Conservation (phyloP, 2,113 vertebrate species). For the Brachirus orientalis region DNA sequence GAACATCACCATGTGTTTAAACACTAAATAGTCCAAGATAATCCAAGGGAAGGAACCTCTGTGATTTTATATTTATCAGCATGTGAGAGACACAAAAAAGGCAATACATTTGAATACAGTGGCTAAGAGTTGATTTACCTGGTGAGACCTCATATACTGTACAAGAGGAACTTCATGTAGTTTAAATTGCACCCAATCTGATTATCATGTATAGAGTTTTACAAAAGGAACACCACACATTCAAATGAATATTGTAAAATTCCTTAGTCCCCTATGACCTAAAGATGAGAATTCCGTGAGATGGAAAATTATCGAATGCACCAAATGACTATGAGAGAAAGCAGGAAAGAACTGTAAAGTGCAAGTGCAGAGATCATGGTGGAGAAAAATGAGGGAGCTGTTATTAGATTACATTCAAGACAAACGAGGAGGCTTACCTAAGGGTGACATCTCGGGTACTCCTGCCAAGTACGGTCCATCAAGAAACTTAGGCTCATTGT, state of each 20-base stretch:
- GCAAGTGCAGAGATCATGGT: background rate
- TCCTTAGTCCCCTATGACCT: conserved; percentile 35
- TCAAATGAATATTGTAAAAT: conserved; percentile 56
- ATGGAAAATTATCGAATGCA: conserved; percentile 67
- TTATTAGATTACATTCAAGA: conserved; percentile 10
- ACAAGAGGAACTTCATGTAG: background rate
- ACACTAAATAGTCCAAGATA: background rate
- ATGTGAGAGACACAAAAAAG: too few species aligned
- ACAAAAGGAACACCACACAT: conserved; percentile 40
- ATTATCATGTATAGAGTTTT: conserved; percentile 25
- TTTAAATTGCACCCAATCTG: conserved; percentile 24
- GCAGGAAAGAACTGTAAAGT: background rate
- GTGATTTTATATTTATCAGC: too few species aligned
- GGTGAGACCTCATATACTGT: background rate
- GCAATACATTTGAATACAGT: too few species aligned
- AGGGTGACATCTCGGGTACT: conserved; percentile 95
- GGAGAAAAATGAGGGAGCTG: background rate
- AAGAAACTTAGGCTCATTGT: conserved; percentile 96
- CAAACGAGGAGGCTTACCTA: conserved; percentile 83
- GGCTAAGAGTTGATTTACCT: too few species aligned
- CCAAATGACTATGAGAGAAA: conserved; percentile 16
- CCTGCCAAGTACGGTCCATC: conserved; percentile 93
- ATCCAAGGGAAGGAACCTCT: background rate
- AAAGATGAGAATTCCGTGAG: conserved; percentile 42
- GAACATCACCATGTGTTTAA: conserved; percentile 1